Conservation (phyloP, 2,113 vertebrate species). For the Ciconia stormi region DNA sequence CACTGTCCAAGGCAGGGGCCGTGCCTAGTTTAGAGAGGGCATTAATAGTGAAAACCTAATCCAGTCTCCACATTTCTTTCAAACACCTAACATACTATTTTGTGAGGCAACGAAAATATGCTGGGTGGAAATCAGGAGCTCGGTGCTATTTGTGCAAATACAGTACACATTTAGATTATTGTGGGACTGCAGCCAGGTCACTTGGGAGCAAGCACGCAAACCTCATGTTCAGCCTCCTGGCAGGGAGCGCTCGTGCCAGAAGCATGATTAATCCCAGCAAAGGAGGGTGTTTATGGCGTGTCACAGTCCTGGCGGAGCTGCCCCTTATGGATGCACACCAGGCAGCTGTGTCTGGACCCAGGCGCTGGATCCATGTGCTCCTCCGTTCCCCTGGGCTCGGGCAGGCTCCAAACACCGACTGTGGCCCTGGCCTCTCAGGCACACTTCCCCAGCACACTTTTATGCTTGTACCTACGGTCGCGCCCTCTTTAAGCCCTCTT, state of each 20-base stretch:
- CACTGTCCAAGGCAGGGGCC: not conserved
- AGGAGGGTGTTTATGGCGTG: conserved; percentile 52
- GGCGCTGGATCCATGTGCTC: accelerated
- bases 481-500: not conserved
- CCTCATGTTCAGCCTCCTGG: conserved; percentile 32
- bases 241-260: not conserved
- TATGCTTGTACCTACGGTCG: not conserved
- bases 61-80: not conserved
- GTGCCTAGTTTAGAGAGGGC: not conserved
- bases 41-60: not conserved
- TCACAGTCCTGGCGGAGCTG: conserved; percentile 14
- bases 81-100: not conserved
- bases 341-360: conserved; percentile 29
- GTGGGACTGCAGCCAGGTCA: conserved; percentile 33
- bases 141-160: not conserved
- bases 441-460: not conserved
- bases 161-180: not conserved
- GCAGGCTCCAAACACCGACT: not conserved
- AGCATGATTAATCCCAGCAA: conserved; percentile 41
- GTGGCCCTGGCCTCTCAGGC: not conserved
- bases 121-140: not conserved
- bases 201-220: conserved; percentile 12
- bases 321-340: not conserved
- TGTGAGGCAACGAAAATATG: not conserved
- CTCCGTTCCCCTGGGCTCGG: not conserved